Base-by-base conservation (phyloP, 2,888 invertebrate species). In the Perizoma flavofasciatum region DNA sequence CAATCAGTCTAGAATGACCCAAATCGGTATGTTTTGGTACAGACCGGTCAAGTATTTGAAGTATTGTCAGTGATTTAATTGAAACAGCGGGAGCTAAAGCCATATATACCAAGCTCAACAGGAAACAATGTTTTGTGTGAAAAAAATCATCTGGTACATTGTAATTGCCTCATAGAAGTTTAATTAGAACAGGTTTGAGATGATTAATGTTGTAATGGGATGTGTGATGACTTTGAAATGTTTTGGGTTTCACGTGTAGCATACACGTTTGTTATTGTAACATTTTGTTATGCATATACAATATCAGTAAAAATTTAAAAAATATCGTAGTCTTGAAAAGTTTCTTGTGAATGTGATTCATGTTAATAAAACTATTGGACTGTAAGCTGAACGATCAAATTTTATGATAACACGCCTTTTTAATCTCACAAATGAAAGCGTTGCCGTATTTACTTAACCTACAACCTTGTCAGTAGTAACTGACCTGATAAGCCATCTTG, bases 41-140 rank as follows among this genome's bases (percentile, higher is more conserved):
- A 71, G 83, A 81, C 82, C 82, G 82, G 79, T 78, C 83, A 81
- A 83, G 84, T 81, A 89, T 90, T 86, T 81, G 75, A 86, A 87
- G 88, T 88, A 91, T 89, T 91, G 91, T 90, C 88, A 87, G 90
- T 86, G 86, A 84, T 88, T 88, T 91, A 92, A 92, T 91, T 90
- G 91, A 91, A 92, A 92, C 92, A 91, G 92, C 91, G 76, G 91
- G 91, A 82, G 87, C 75, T 83, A 66, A 73, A 70, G 69, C 75
- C 81, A 73, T 61, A 75, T 22, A 22, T 72, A 70, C 71, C 76
- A 77, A 77, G 81, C 81, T 77, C 77, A 71, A 82, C 83, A 84
- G 83, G 83, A 89, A 88, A 88, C 88, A 89, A 87, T 86, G 86
- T 88, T 90, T 88, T 85, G 83, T 83, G 84, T 83, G 86, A 90